Base-by-base conservation (phyloP, 2,113 vertebrate genomes). In the Halcyon senegalensis region DNA sequence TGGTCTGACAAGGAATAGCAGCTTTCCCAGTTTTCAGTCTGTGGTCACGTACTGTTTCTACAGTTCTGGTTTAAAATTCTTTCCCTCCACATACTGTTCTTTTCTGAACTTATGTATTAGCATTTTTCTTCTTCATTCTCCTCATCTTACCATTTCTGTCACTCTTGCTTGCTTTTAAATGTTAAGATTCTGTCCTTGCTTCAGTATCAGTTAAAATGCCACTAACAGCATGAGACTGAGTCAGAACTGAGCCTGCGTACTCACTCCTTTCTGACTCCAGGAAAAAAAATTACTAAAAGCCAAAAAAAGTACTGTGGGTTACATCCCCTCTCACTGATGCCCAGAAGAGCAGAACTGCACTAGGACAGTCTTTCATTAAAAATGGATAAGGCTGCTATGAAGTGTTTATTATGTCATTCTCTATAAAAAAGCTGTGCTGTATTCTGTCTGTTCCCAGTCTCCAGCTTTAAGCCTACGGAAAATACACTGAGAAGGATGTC, bases 201-300 rank as follows among this genome's bases (percentile, higher is more conserved):
- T 91, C 63, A 66, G 0, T 62, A 89, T 19, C 92, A 89, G 74
- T 93, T 94, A 73, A 96, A 96, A 94, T 59, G 74, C 66, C 93
- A 89, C 90, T 91, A 87, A 87, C 86, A 87, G 86, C 86, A 60
- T 66, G 83, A 87, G 86, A 35, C 77, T 92, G 95, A 96, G 69
- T 95, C 91, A 96, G 80, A 92, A 89, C 4, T 11, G 87, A 93
- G 86, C 56, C 66, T 63, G 79, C 3, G 23, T 51, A 85, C 37
- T 85, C 86, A 27, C 50, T 76, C 83, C 19, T 21, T 89, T 91
- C 68, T 84, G 59, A 84, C 63, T 94, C 50, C 20, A 76, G 89
- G 50, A 91, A 92, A 84, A 20, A 84, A 87, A 79, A 89, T 63
- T 68, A 89, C 89, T 82, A 46, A 89, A 91, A 91, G 69, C 50